Conservation (phyloP, 35 echinoderm and acorn worm species). For the Chiridota heheva region DNA sequence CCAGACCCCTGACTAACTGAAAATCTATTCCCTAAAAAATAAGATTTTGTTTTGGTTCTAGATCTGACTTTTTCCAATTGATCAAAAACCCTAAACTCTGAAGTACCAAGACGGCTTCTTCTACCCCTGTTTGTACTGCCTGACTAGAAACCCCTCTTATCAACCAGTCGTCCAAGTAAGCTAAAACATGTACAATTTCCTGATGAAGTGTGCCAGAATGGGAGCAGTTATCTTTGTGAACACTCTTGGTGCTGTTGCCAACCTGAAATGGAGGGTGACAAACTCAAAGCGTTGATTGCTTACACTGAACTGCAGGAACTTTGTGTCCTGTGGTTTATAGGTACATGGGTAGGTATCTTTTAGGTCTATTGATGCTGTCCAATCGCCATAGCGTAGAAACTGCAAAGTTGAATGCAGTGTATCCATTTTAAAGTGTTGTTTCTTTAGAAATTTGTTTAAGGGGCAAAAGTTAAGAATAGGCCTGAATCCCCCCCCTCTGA, state of each 20-base stretch:
- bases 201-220: not conserved
- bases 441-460: not conserved
- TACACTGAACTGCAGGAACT: not conserved
- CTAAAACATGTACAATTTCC: not conserved
- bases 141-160: not conserved
- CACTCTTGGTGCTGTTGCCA: constrained; percentile 3
- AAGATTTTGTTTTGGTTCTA: not conserved
- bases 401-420: not conserved
- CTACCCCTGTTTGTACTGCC: not conserved
- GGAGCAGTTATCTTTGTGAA: not conserved
- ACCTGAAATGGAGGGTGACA: constrained; percentile 1
- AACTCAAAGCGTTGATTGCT: not conserved
- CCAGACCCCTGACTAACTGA: not conserved
- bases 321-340: not conserved
- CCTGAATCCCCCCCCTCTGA: not conserved
- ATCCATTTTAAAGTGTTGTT: not conserved
- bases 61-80: not conserved
- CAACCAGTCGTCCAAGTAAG: not conserved
- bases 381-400: not conserved
- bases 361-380: constrained; percentile 7
- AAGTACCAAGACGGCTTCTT: not conserved
- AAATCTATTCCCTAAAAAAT: not conserved
- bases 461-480: constrained; percentile 18
- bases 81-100: not conserved
- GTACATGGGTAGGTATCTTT: constrained; percentile 12